Evolutionary conservation across 2,113 vertebrate genomes (phyloP).

Genomic region (Chloebia gouldiae): DNA sequence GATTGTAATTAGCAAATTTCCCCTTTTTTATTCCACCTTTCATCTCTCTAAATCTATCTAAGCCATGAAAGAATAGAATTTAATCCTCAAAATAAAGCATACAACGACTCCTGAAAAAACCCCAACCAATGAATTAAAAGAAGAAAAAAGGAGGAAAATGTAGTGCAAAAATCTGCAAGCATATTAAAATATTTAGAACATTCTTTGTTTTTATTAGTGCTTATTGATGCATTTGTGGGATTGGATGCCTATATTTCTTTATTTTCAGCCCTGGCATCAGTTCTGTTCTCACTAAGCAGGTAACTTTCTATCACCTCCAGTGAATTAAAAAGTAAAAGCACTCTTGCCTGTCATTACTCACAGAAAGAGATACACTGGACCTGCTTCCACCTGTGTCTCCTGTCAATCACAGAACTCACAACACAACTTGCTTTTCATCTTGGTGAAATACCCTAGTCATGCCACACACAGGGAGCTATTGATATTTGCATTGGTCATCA

Average conservation of each 20-base stretch:
- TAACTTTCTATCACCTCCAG: not conserved
- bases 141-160: rapidly evolving
- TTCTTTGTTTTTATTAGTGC: not conserved
- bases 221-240: not conserved
- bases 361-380: rapidly evolving
- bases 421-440: not conserved
- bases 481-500: not conserved
- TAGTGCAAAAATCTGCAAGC: not conserved
- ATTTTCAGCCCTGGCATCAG: not conserved
- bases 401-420: not conserved
- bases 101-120: not conserved
- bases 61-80: not conserved
- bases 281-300: not conserved
- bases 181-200: not conserved
- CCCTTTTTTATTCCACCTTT: not conserved
- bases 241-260: not conserved
- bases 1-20: not conserved
- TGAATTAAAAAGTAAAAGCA: not conserved
- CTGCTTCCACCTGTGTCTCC: not conserved
- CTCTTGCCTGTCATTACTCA: not conserved
- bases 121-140: not conserved
- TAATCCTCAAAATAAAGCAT: not conserved
- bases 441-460: not conserved
- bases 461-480: not conserved
- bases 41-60: not conserved